Evolutionary conservation across 2,113 vertebrate genomes (phyloP), one percentile per base, ranked within the genome.

Genomic region (Pampusana beccarii): DNA sequence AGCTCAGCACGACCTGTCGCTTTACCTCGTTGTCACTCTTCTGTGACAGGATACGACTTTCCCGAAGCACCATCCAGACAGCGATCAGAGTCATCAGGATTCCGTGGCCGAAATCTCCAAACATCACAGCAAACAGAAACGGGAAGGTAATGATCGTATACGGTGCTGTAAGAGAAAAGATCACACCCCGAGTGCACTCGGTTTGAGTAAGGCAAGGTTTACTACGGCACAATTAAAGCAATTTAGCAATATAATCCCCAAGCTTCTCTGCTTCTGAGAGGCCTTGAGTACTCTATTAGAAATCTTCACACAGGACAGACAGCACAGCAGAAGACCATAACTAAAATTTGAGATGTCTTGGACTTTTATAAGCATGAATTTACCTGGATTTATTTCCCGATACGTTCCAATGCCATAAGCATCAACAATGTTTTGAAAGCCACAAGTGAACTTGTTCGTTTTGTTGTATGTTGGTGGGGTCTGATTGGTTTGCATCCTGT

Each of bases 81-180:
- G 99, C 99, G 71, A 99, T 98, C 50, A 99, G 98, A 51, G 98
- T 99, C 99, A 99, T 99, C 96, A 99, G 98, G 82, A 97, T 83
- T 36, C 99, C 99, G 8, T 99, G 99, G 88, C 99, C 99, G 89
- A 99, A 97, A 95, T 99, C 99, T 8, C 99, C 99, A 92, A 99
- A 99, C 99, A 99, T 99, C 93, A 99, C 99, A 53, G 99, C 99
- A 83, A 99, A 99, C 9, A 99, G 98, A 97, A 99, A 99, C 1
- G 99, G 99, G 97, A 99, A 99, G 73, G 99, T 99, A 95, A 99
- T 99, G 95, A 99, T 99, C 24, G 99, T 99, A 65, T 99, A 99
- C 1, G 99, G 99, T 23, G 99, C 99, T 99, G 97, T 19, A 95
- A 95, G 94, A 82, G 62, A 86, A 80, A 36, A 61, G 24, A 87